These are phyloP conservation scores for Chironomus tentans DNA, from an alignment of 2,888 invertebrate species.

Conservation along the genomic window DNA sequence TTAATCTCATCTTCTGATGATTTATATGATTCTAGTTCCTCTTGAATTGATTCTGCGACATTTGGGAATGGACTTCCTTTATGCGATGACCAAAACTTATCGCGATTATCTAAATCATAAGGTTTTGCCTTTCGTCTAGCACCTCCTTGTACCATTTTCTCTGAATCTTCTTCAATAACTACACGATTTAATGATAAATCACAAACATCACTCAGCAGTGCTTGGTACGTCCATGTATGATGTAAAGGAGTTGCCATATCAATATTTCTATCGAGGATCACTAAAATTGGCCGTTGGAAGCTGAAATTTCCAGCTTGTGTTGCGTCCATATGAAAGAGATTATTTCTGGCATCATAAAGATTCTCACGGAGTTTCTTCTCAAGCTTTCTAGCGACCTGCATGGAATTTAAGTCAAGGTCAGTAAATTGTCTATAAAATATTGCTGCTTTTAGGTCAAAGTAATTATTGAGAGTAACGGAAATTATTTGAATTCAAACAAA, in stretches of 20 bases:
- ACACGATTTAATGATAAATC: conserved; percentile 81
- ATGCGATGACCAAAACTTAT: conserved; percentile 87
- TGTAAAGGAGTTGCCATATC: conserved; percentile 97
- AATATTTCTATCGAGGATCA: conserved; percentile 86
- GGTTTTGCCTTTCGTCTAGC: conserved; percentile 69
- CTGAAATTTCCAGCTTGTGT: conserved; percentile 66
- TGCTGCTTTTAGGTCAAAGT: too few relatives aligned
- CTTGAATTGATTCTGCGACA: conserved; percentile 98
- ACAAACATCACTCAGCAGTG: conserved; percentile 90
- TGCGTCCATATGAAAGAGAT: conserved; percentile 82
- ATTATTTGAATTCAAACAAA: too few relatives aligned
- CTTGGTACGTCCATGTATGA: conserved; percentile 99
- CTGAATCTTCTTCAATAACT: conserved; percentile 54
- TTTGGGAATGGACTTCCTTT: conserved; percentile 90
- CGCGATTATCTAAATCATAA: conserved; percentile 82
- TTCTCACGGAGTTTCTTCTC: conserved; percentile 96
- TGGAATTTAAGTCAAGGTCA: too few relatives aligned
- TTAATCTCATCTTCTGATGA: conserved; percentile 95
- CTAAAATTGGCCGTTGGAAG: conserved; percentile 87
- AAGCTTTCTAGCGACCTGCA: conserved; percentile 91
- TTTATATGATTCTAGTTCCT: conserved; percentile 89
- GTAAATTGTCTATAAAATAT: too few relatives aligned
- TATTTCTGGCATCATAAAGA: conserved; percentile 91
- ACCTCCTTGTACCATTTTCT: conserved; percentile 45
- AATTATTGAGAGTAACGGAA: too few relatives aligned